phyloP scores from a whole-genome alignment of 2,797 vertebrate species.

The Natrix natrix region DNA sequence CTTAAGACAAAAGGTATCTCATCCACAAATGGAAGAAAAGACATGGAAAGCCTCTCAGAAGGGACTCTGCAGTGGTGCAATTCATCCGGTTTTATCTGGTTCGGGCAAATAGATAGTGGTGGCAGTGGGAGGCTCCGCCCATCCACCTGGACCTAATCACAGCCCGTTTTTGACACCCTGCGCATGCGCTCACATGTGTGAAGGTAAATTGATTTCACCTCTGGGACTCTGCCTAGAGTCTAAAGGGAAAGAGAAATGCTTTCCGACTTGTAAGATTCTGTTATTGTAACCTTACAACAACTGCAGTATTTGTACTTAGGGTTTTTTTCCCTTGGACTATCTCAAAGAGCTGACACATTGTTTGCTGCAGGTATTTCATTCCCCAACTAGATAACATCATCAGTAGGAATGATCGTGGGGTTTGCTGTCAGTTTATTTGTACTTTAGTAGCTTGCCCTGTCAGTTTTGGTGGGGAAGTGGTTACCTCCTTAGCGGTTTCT shows the following conservation, averaged over 20 bases:
- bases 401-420: not conserved
- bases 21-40: not conserved
- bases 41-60: not conserved
- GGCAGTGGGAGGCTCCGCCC: too few relatives aligned
- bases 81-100: too few relatives aligned
- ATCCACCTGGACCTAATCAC: too few relatives aligned
- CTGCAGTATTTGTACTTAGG: not conserved
- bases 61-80: not conserved
- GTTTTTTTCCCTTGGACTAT: not conserved
- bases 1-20: not conserved
- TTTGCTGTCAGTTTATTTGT: not conserved
- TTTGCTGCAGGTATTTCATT: not conserved
- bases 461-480: not conserved
- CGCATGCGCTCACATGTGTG: too few relatives aligned
- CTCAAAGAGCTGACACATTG: not conserved
- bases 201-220: too few relatives aligned
- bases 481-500: not conserved
- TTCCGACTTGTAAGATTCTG: not conserved
- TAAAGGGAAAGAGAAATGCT: not conserved
- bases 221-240: not conserved
- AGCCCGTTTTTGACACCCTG: too few relatives aligned
- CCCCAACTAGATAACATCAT: not conserved
- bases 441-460: not conserved
- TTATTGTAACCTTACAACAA: not conserved
- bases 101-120: too few relatives aligned